phyloP scores from a whole-genome alignment of 2,888 invertebrate genomes.

The Hoplodrina ambigua region DNA sequence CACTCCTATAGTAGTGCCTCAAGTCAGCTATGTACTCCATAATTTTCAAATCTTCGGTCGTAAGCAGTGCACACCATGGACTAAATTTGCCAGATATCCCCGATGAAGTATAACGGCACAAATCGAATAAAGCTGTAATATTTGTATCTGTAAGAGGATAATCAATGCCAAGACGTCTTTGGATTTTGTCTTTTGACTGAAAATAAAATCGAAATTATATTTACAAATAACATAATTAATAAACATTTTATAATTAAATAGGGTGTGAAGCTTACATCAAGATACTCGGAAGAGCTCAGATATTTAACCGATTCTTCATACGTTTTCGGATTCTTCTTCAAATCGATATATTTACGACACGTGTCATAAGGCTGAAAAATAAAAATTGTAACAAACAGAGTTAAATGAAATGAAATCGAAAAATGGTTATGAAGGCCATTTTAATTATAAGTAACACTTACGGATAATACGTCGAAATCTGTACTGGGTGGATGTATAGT shows the following conservation, averaged over 20 bases:
- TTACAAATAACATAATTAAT: too few species aligned
- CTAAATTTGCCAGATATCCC: slow-evolving; percentile 87
- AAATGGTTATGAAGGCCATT: not conserved
- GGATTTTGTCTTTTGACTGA: slow-evolving; percentile 86
- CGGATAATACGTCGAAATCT: slow-evolving; percentile 67
- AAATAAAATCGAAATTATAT: slow-evolving; percentile 19
- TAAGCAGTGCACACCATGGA: slow-evolving; percentile 95
- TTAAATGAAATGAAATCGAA: too few species aligned
- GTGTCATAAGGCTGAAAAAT: slow-evolving; percentile 79
- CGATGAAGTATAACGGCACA: slow-evolving; percentile 94
- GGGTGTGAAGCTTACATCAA: slow-evolving; percentile 71
- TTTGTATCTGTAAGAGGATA: slow-evolving; percentile 78
- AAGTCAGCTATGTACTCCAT: slow-evolving; percentile 94
- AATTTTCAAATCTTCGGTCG: slow-evolving; percentile 92
- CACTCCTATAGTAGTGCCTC: slow-evolving; percentile 91
- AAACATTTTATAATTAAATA: not conserved
- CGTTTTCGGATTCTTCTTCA: slow-evolving; percentile 70
- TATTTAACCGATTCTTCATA: slow-evolving; percentile 71
- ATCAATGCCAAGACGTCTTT: slow-evolving; percentile 87
- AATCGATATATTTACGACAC: slow-evolving; percentile 84
- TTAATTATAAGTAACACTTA: slow-evolving; percentile 57
- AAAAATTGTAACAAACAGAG: not conserved
- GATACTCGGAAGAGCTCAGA: slow-evolving; percentile 73
- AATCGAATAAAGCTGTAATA: slow-evolving; percentile 93
- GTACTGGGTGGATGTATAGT: slow-evolving; percentile 62